A percentile compares a stretch with the other conserved stretches of the same genome.
phyloP scores from a whole-genome alignment of 1,140 invertebrate genomes.

The Leptonema lineaticorne region DNA sequence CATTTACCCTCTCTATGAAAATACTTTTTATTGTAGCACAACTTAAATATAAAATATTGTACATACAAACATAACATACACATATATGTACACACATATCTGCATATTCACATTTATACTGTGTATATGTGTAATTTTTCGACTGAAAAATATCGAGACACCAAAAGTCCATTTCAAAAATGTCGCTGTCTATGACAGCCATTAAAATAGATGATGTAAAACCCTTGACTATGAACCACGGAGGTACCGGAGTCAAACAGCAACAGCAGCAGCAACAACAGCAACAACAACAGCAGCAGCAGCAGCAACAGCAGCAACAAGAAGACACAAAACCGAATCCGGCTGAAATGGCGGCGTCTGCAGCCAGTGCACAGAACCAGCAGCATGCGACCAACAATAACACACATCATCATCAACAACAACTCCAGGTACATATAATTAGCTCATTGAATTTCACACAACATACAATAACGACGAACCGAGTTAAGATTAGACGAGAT shows the following conservation, averaged over 20 bases:
- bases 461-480: neutral
- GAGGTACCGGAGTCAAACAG: conserved; percentile 43
- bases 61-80: no score
- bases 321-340: conserved; percentile 57
- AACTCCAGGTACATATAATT: conserved; percentile 53
- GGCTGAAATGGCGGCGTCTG: conserved; percentile 48
- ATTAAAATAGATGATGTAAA: conserved; percentile 57
- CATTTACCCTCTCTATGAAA: no score
- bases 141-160: no score
- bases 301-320: conserved; percentile 50
- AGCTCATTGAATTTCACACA: neutral
- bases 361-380: conserved; percentile 42
- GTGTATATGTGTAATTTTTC: no score
- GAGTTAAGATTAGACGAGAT: no score
- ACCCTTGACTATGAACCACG: conserved; percentile 44
- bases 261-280: conserved; percentile 46
- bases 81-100: no score
- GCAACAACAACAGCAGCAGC: conserved; percentile 51
- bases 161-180: conserved; percentile 8
- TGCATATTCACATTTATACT: no score
- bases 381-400: conserved; percentile 40
- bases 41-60: no score
- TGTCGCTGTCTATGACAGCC: conserved; percentile 42
- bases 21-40: no score
- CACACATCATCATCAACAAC: conserved; percentile 45